A percentile compares a stretch with the other conserved stretches of the same genome.
Conservation (phyloP, 1,140 invertebrate genomes). For the Thalassaphorura encarpata region DNA sequence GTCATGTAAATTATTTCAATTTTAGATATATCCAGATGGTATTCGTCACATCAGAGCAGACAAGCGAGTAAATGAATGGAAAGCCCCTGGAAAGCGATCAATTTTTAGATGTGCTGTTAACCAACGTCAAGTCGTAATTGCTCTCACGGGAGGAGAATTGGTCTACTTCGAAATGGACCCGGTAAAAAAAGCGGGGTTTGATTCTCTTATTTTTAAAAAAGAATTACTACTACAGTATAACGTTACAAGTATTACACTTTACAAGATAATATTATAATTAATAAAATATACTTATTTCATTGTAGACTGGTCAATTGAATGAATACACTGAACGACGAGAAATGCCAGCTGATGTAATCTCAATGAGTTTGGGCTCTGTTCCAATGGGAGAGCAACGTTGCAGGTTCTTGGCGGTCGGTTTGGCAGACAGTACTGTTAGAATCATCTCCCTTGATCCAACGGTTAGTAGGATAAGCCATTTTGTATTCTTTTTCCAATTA, state of each 20-base stretch:
- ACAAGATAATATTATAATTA: not conserved
- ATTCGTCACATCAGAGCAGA: conserved; percentile 97
- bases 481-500: too few species aligned
- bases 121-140: conserved; percentile 96
- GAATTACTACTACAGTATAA: not conserved
- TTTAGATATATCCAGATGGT: conserved; percentile 88
- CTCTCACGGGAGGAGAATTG: conserved; percentile 90
- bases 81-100: conserved; percentile 91
- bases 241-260: not conserved
- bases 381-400: conserved; percentile 89
- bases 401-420: conserved; percentile 92
- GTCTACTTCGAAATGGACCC: conserved; percentile 99
- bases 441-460: conserved; percentile 95
- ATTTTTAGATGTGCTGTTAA: conserved; percentile 98
- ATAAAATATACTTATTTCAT: conserved; percentile 3
- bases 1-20: conserved; percentile 21
- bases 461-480: conserved; percentile 46
- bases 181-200: conserved; percentile 43
- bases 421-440: conserved; percentile 92
- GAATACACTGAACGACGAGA: conserved; percentile 96
- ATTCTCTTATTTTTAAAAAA: not conserved
- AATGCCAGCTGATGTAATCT: conserved; percentile 93
- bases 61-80: conserved; percentile 98
- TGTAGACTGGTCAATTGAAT: conserved; percentile 88
- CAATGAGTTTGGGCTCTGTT: conserved; percentile 95